Base-by-base conservation (phyloP, 2,888 invertebrate species). In the Protula sp. region DNA sequence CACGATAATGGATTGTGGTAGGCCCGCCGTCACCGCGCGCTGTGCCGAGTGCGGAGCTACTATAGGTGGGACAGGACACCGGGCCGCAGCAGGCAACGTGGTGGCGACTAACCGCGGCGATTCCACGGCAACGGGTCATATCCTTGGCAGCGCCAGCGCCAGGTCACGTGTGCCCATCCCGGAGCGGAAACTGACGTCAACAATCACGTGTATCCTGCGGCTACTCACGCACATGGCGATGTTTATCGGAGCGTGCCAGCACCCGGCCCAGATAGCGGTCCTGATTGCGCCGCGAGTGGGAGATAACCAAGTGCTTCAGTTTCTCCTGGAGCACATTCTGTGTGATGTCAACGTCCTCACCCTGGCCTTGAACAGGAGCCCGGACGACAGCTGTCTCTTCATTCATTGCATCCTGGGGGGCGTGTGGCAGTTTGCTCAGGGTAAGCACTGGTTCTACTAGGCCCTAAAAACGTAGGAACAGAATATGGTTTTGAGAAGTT, bases 161-260 rank as follows among this genome's bases (percentile, higher is more conserved):
- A 59, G 71, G 55, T 62, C 60, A 30, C 51, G 52, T 30, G 61
- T 60, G 4, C 58, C 68, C 3, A 60, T 57, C 2, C 68, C 71
- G 30, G 72, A 73, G 60, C 67, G 76, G 55, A 51, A 62, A 27
- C 62, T 76, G 58, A 63, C 67, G 3, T 62, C 70, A 4, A 59
- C 68, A 1, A 55, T 62, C 31, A 71, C 70, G 57, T 60, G 70
- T 26, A 54, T 72, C 47, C 55, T 72, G 0, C 58, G 76, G 38
- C 61, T 73, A 9, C 53, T 75, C 2, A 67, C 70, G 19, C 76
- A 76, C 54, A 64, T 74, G 54, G 61, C 72, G 4, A 66, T 75
- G 69, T 72, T 14, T 19, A 9, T 38, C 19, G 38, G 9, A 38
- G 38, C 38, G 9, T 14, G 19, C 19, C 9, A 38, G 38, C 9